Evolutionary conservation across 2,113 vertebrate genomes (phyloP).

Genomic region (Phrynocephalus versicolor): DNA sequence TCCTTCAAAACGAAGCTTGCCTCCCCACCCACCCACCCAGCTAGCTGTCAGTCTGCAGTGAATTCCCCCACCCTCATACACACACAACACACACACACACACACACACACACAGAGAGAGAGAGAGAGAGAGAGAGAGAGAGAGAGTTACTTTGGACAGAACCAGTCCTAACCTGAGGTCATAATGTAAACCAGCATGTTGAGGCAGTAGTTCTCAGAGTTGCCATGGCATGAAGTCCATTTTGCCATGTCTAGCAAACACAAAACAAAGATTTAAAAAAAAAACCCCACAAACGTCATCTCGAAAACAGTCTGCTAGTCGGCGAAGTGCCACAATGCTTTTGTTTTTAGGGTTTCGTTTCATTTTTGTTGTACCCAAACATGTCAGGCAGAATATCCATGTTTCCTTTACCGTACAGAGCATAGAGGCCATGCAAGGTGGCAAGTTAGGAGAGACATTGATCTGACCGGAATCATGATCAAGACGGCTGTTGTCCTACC

Average conservation of each 20-base stretch:
- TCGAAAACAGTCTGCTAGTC: too few relatives aligned
- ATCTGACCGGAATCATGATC: background rate
- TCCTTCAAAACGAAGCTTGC: conserved; percentile 30
- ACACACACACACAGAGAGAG: background rate
- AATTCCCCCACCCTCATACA: background rate
- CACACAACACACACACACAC: background rate
- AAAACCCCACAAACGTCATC: too few relatives aligned
- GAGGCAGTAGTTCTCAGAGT: background rate
- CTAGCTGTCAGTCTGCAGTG: background rate
- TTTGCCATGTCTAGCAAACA: too few relatives aligned
- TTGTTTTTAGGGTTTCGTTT: too few relatives aligned
- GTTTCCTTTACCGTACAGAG: too few relatives aligned
- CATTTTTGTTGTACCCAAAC: too few relatives aligned
- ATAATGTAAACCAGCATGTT: background rate
- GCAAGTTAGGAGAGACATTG: background rate
- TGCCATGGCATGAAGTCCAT: too few relatives aligned
- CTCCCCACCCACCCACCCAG: conserved; percentile 4
- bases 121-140: too few relatives aligned
- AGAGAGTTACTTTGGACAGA: background rate
- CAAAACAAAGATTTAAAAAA: too few relatives aligned
- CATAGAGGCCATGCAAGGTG: background rate
- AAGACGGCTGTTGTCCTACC: background rate
- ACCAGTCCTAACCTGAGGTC: background rate
- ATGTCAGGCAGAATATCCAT: too few relatives aligned
- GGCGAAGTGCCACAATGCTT: too few relatives aligned